A percentile compares a stretch with the other conserved stretches of the same genome.
Evolutionary conservation across 2,113 vertebrate genomes (phyloP).

Genomic region (Glaucomys volans): DNA sequence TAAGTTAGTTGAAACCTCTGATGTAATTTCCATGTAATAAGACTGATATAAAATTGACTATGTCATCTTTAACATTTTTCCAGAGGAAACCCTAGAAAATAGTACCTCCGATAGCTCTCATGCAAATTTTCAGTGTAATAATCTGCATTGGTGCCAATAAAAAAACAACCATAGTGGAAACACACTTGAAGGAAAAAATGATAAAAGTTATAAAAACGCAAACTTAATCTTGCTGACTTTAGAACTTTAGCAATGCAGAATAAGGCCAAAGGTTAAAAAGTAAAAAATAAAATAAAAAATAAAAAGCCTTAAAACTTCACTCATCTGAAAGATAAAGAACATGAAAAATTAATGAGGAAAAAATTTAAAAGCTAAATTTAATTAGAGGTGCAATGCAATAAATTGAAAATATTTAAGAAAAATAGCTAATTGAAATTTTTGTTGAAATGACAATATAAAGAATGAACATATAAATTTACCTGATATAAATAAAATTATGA

Average conservation of each 20-base stretch:
- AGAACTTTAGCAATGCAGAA: constrained; percentile 36
- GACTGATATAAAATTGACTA: constrained; percentile 48
- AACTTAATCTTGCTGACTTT: constrained; percentile 57
- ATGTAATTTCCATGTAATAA: constrained; percentile 49
- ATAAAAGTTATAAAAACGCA: constrained; percentile 65
- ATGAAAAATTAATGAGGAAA: constrained; percentile 35
- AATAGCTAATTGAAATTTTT: background rate
- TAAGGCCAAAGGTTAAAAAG: background rate
- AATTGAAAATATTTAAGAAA: constrained; percentile 39
- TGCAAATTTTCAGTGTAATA: constrained; percentile 60
- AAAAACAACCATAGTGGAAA: constrained; percentile 43
- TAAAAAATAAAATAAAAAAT: no score
- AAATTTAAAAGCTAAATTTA: constrained; percentile 2
- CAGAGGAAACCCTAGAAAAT: constrained; percentile 29
- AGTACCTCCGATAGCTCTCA: constrained; percentile 27
- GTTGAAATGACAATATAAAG: background rate
- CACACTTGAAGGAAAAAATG: background rate
- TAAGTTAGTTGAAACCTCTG: constrained; percentile 22
- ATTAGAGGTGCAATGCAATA: background rate
- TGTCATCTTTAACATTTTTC: constrained; percentile 54
- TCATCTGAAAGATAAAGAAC: background rate
- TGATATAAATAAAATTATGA: background rate
- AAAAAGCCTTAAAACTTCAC: background rate
- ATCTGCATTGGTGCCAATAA: constrained; percentile 27
- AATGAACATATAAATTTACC: background rate